Evolutionary conservation across 1,140 invertebrate genomes (phyloP).

Genomic region (Uloborus diversus): DNA sequence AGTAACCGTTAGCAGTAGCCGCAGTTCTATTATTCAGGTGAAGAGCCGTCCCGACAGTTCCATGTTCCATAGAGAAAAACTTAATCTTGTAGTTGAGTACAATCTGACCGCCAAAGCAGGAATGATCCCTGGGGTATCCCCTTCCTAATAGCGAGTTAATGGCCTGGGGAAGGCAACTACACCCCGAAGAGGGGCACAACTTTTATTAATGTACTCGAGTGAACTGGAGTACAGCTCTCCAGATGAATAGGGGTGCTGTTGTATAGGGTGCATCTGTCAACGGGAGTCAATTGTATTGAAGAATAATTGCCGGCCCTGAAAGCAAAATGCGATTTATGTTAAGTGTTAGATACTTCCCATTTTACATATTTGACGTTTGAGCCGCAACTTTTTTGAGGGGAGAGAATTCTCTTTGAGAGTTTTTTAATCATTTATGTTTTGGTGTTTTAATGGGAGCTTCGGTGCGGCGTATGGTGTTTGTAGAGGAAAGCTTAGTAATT

Average conservation of each 20-base stretch:
- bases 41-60: conserved; percentile 30
- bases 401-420: background rate
- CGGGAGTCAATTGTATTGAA: conserved; percentile 52
- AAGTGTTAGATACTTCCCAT: conserved; percentile 35
- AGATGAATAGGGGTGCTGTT: conserved; percentile 27
- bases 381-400: conserved; percentile 19
- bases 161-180: conserved; percentile 45
- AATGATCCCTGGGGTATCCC: conserved; percentile 7
- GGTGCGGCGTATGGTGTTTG: background rate
- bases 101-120: conserved; percentile 45
- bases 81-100: conserved; percentile 50
- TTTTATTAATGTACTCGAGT: conserved; percentile 50
- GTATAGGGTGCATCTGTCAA: conserved; percentile 54
- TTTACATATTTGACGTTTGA: conserved; percentile 8
- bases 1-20: conserved; percentile 23
- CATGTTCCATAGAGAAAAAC: conserved; percentile 46
- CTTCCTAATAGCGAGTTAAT: conserved; percentile 51
- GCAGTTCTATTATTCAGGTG: conserved; percentile 44
- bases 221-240: background rate
- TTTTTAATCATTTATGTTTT: background rate
- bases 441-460: background rate
- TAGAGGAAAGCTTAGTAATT: background rate
- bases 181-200: conserved; percentile 35
- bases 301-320: conserved; percentile 18
- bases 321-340: conserved; percentile 14